Evolutionary conservation across 1,140 invertebrate species (phyloP), one percentile per base, ranked within the genome.

Genomic region (Leptinotarsa lineolata): DNA sequence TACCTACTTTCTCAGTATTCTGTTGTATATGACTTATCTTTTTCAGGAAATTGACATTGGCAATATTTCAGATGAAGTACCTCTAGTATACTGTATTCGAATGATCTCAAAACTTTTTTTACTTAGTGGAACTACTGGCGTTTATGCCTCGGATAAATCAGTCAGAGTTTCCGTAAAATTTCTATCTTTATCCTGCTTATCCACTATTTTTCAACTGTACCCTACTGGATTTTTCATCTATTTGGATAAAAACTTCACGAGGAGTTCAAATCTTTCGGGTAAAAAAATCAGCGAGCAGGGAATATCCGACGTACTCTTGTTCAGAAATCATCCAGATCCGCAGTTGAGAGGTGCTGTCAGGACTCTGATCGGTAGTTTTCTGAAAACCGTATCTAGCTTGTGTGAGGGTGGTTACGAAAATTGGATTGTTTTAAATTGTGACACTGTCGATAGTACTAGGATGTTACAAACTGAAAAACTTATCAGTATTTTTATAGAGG

Each of bases 111-210:
- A 91, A 3, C 89, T 91, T 30, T 97, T 95, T 84, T 85, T 97
- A 4, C 84, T 97, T 15, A 86, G 88, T 45, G 93, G 93, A 20
- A 85, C 83, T 72, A 87, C 88, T 63, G 88, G 88, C 30, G 85
- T 86, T 39, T 82, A 91, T 58, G 88, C 93, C 65, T 83, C 90
- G 15, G 92, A 92, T 81, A 88, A 89, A 76, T 85, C 84, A 59
- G 90, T 94, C 12, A 86, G 95, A 45, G 93, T 97, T 16, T 96
- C 94, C 73, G 90, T 95, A 0, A 96, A 96, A 86, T 90, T 92
- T 1, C 88, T 95, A 45, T 92, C 94, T 1, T 81, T 96, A 4
- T 90, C 88, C 45, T 95, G 93, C 83, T 79, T 97, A 2, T 88
- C 90, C 2, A 88, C 89, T 61, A 88, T 93, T 44, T 82, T 95